phyloP scores from a whole-genome alignment of 2,113 vertebrate species.

The Melozone crissalis region DNA sequence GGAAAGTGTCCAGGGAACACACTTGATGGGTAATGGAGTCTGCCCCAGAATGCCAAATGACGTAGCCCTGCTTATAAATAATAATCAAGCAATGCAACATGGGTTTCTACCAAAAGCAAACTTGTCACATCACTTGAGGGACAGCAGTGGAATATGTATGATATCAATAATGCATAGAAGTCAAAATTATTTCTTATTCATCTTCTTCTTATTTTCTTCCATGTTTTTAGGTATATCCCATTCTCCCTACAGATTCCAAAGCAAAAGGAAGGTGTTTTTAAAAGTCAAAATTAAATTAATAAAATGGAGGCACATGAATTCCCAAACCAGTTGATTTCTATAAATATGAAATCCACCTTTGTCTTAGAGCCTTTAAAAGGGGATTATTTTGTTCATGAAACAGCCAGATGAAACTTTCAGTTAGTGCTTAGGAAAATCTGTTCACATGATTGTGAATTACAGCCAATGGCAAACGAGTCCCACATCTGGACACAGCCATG shows the following conservation, averaged over 20 bases:
- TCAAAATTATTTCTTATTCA: neutral
- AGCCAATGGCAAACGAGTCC: neutral
- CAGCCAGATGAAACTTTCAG: neutral
- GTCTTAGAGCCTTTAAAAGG: neutral
- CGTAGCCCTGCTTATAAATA: neutral
- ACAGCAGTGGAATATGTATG: neutral
- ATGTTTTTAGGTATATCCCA: neutral
- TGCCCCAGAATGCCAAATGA: neutral
- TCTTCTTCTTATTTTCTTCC: neutral
- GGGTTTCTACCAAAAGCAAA: neutral
- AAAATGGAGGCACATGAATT: neutral
- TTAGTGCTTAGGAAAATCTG: neutral
- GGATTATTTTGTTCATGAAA: neutral
- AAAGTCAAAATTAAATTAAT: neutral
- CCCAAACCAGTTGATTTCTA: neutral
- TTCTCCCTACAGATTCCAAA: neutral
- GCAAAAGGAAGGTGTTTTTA: neutral
- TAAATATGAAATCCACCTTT: neutral
- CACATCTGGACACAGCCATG: rapidly evolving
- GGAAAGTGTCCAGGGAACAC: neutral
- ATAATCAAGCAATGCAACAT: neutral
- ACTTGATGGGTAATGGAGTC: neutral
- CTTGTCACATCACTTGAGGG: neutral
- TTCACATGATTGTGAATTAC: neutral
- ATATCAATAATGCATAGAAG: neutral